phyloP scores from a whole-genome alignment of 2,797 vertebrate species.

The Coilia nasus region DNA sequence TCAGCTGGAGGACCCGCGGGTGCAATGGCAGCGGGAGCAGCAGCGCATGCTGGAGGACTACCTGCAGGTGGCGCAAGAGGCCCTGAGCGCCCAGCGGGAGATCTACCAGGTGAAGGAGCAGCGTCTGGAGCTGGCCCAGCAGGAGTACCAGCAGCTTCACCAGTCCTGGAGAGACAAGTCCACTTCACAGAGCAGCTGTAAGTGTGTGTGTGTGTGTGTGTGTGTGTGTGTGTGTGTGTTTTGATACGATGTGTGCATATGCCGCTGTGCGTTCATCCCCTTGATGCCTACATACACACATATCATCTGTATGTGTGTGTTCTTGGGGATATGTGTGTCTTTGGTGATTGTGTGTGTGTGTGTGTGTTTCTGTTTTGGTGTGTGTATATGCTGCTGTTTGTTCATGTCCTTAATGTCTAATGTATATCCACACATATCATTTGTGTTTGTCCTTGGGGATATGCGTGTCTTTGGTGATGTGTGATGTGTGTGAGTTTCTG shows the following conservation, averaged over 20 bases:
- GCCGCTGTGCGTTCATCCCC: too few species aligned
- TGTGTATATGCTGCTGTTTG: neutral
- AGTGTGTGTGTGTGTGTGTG: constrained; percentile 62
- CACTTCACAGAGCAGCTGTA: constrained; percentile 92
- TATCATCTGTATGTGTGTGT: too few species aligned
- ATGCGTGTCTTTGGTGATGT: too few species aligned
- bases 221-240: neutral
- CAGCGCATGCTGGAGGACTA: constrained; percentile 96
- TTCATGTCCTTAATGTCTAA: neutral
- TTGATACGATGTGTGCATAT: too few species aligned
- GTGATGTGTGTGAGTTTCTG: too few species aligned
- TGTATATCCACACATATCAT: too few species aligned
- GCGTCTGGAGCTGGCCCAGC: constrained; percentile 90
- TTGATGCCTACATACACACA: too few species aligned
- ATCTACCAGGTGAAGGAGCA: constrained; percentile 97
- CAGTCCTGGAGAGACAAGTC: constrained; percentile 93
- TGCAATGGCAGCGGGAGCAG: constrained; percentile 94
- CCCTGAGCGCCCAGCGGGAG: constrained; percentile 91
- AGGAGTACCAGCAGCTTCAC: constrained; percentile 90
- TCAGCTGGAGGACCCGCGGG: constrained; percentile 95
- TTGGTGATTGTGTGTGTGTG: neutral
- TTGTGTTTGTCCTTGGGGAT: too few species aligned
- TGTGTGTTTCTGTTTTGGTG: neutral
- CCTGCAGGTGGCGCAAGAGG: constrained; percentile 89
- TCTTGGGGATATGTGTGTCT: too few species aligned